phyloP scores from a whole-genome alignment of 2,113 vertebrate genomes.

The Eleginops maclovinus region DNA sequence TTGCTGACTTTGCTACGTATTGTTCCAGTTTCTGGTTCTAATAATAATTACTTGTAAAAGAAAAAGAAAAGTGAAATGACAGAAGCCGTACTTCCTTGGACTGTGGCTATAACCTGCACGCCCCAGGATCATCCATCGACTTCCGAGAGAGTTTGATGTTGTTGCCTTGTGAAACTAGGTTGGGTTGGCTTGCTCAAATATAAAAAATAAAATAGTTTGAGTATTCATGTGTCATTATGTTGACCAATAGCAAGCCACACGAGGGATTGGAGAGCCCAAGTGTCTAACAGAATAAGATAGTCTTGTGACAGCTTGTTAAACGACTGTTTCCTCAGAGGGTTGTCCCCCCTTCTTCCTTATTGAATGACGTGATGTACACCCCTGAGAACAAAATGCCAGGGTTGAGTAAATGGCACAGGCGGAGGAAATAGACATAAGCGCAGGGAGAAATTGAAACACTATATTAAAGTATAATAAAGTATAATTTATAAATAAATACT shows the following conservation, averaged over 20 bases:
- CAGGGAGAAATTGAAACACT: no score
- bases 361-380: neutral
- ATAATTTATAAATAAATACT: no score
- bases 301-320: neutral
- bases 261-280: neutral
- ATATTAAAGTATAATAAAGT: no score
- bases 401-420: neutral
- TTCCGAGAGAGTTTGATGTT: neutral
- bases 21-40: constrained; percentile 32
- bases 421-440: neutral
- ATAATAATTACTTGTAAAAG: constrained; percentile 12
- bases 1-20: constrained; percentile 11
- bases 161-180: no score
- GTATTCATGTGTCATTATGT: no score
- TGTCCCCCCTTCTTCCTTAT: neutral
- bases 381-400: neutral
- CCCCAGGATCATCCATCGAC: no score
- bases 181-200: no score
- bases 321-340: neutral
- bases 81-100: neutral
- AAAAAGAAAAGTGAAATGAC: neutral
- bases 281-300: neutral
- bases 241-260: neutral
- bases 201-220: no score
- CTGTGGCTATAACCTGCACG: neutral